phyloP scores from a whole-genome alignment of 2,888 invertebrate species.

The Tipula confusa region DNA sequence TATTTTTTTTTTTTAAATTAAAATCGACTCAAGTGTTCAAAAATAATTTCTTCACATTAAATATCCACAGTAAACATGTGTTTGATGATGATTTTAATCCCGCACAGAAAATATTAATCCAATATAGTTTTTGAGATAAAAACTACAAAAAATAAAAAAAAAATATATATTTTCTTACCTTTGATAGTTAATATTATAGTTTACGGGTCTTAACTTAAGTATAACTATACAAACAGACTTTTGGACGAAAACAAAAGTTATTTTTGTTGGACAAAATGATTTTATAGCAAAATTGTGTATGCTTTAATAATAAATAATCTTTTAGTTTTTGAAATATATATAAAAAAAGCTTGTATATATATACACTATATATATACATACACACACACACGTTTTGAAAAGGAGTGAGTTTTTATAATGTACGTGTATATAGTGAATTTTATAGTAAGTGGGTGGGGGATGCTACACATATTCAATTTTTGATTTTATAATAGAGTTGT shows the following conservation, averaged over 20 bases:
- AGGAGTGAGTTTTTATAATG: conserved; percentile 9
- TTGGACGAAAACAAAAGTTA: conserved; percentile 52
- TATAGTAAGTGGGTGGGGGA: neutral
- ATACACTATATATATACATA: neutral
- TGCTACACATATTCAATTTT: neutral
- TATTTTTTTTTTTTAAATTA: too few relatives aligned
- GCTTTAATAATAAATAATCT: conserved; percentile 25
- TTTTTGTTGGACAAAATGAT: conserved; percentile 52
- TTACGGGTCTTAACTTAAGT: conserved; percentile 31
- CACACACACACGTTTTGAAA: neutral
- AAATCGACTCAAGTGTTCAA: neutral
- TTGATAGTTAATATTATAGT: conserved; percentile 13
- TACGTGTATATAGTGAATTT: neutral
- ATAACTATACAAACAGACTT: conserved; percentile 48
- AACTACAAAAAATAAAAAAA: neutral
- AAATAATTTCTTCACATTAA: neutral
- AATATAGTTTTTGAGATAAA: neutral
- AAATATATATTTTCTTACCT: conserved; percentile 20
- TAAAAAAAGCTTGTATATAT: neutral
- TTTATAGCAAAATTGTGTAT: conserved; percentile 50
- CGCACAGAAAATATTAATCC: neutral
- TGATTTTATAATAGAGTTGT: neutral
- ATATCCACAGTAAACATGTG: neutral
- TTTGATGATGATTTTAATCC: neutral
- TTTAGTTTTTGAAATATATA: neutral